Base-by-base conservation (phyloP, 1,140 invertebrate genomes). In the Heliothis subflexa region DNA sequence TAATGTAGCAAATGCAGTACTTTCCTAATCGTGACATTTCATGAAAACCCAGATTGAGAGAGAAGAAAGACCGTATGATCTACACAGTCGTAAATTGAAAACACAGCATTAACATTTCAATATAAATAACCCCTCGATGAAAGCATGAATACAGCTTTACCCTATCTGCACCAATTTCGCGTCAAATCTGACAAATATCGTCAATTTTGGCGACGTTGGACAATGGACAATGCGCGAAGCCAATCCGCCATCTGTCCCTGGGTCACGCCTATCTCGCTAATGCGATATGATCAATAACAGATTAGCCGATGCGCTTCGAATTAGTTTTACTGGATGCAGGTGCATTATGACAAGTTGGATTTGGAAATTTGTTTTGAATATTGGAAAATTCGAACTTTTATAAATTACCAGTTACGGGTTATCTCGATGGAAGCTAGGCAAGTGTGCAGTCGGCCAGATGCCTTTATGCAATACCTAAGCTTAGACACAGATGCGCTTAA, bases 101-200 rank as follows among this genome's bases (percentile, higher is more conserved):
- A 52, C 12, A 50, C 5, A 57, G 33, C 47, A 77, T 77, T 77
- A 77, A 77, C 61, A 77, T 68, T 47, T 77, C 74, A 64, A 77
- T 77, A 47, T 21, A 61, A 62, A n/a, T n/a, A n/a, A 25, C 62
- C 61, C 74, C 74, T 50, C 61, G 28, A 40, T 50, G 18, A 76
- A 45, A 54, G 4, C 33, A 16, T 40, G 47, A 66, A 54, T 81
- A 70, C 73, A 57, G 78, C 83, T 90, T 90, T 89, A 87, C 85
- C 83, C 81, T 61, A 89, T 87, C 82, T 79, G 85, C 81, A 55
- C 78, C 73, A 83, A 86, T 87, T 90, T 88, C 72, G 79, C 84
- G 87, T 89, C 88, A 89, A 86, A 83, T 81, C 78, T 88, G 90
- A 88, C 90, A 86, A 88, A 86, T 87, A 79, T 82, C 84, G 80